Base-by-base conservation (phyloP, 2,113 vertebrate species). In the Bucco capensis region DNA sequence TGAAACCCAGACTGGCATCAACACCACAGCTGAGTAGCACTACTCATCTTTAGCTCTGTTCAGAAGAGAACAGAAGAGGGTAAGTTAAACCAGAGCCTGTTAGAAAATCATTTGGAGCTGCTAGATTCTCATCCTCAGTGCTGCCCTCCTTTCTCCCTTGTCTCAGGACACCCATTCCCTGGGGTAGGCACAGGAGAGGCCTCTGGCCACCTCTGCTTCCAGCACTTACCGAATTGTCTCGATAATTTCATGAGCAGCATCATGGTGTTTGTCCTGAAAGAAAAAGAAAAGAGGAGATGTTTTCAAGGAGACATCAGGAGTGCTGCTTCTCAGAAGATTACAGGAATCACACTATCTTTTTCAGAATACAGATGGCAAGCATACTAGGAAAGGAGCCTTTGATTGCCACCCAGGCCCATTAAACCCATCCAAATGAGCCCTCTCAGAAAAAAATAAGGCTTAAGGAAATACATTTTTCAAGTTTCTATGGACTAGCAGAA, bases 231-330 rank as follows among this genome's bases (percentile, higher is more conserved):
- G 98, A 96, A 99, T 99, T 94, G 99, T 99, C 97, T 99, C 99
- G 35, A 99, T 99, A 95, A 99, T 99, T 97, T 99, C 99, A 23
- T 99, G 99, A 98, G 99, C 99, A 98, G 99, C 99, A 98, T 99
- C 99, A 17, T 99, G 99, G 96, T 99, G 99, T 98, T 99, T 99
- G 97, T 99, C 99, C 99, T 99, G 95, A 50, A 97, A 97, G 10
- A 27, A 28, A 91, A 56, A 47, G 28, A 58, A 70, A 35, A 84
- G 44, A 30, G 87, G 6, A 88, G 42, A 30, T 24, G 30, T n/a
- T 89, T 93, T 94, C 77, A 88, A 16, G 51, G 37, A 87, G 56
- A 37, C 2, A 19, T 71, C 40, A 87, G 60, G 28, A 21, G 15
- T 35, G 57, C 24, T 65, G 56, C 31, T 58, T 66, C 22, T 18